A percentile compares a stretch with the other conserved stretches of the same genome.
Conservation (phyloP, 2,888 invertebrate genomes). For the Synergus laeviventris region DNA sequence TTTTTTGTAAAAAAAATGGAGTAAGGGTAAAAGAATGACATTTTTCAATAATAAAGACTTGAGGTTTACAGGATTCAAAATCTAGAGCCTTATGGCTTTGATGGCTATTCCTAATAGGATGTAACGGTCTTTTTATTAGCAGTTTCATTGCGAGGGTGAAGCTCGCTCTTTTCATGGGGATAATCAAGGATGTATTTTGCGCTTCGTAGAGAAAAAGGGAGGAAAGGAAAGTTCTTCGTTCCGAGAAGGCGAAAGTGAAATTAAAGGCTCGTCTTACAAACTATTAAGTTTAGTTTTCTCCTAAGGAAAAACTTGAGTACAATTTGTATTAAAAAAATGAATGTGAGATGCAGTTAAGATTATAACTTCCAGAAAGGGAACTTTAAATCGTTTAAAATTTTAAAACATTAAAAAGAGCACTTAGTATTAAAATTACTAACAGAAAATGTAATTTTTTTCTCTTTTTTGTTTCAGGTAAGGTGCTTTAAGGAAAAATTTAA, state of each 20-base stretch:
- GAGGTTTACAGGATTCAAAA: neutral
- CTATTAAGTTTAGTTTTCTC: neutral
- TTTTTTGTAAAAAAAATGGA: neutral
- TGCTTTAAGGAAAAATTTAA: neutral
- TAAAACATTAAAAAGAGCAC: no score
- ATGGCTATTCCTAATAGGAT: constrained; percentile 12
- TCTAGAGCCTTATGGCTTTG: neutral
- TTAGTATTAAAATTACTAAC: no score
- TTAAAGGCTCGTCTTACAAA: neutral
- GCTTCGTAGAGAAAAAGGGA: constrained; percentile 8
- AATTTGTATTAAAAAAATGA: neutral
- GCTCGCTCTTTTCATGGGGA: neutral
- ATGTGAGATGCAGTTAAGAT: neutral
- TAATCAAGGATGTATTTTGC: constrained; percentile 9
- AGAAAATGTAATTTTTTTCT: neutral
- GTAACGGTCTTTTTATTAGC: constrained; percentile 10
- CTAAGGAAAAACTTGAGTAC: neutral
- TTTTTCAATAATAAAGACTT: neutral
- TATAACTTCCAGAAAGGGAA: neutral
- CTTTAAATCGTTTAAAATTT: neutral
- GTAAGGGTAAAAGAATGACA: neutral
- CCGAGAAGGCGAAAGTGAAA: constrained; percentile 1
- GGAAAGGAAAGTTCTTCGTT: constrained; percentile 24
- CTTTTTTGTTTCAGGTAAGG: constrained; percentile 29
- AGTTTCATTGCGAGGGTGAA: constrained; percentile 20